These are phyloP conservation scores for Oeneis ivallda DNA, from an alignment of 2,888 invertebrate species.

Conservation along the genomic window DNA sequence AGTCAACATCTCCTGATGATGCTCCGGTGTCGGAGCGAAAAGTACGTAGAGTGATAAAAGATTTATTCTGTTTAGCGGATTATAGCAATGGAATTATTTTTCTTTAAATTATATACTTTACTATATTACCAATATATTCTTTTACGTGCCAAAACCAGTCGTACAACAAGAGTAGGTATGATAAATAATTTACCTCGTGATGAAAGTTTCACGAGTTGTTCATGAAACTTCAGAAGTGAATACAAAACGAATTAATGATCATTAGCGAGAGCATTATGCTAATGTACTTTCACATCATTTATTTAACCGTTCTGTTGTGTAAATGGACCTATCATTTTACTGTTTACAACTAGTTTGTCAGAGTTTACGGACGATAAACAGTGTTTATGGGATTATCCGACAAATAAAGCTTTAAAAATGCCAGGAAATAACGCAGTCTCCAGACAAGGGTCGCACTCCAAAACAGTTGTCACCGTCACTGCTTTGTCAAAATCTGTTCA, in stretches of 20 bases:
- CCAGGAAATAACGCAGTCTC: no score
- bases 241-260: constrained; percentile 31
- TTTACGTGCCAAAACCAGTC: not conserved
- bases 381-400: not conserved
- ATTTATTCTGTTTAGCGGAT: no score
- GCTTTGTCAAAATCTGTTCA: no score
- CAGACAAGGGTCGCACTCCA: no score
- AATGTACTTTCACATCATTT: constrained; percentile 22
- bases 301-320: constrained; percentile 13
- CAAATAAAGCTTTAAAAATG: not conserved
- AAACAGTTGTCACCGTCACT: no score
- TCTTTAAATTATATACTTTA: no score
- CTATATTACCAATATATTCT: no score
- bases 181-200: constrained; percentile 27
- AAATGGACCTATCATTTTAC: not conserved
- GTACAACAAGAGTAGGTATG: constrained; percentile 7
- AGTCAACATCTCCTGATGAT: no score
- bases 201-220: constrained; percentile 36
- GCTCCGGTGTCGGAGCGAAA: no score
- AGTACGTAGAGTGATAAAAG: no score
- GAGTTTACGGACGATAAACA: not conserved
- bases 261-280: constrained; percentile 27
- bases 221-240: constrained; percentile 26
- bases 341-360: not conserved
- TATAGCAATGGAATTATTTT: no score